Conservation (phyloP, 2,797 vertebrate genomes). For the Malacoctenus gilli region DNA sequence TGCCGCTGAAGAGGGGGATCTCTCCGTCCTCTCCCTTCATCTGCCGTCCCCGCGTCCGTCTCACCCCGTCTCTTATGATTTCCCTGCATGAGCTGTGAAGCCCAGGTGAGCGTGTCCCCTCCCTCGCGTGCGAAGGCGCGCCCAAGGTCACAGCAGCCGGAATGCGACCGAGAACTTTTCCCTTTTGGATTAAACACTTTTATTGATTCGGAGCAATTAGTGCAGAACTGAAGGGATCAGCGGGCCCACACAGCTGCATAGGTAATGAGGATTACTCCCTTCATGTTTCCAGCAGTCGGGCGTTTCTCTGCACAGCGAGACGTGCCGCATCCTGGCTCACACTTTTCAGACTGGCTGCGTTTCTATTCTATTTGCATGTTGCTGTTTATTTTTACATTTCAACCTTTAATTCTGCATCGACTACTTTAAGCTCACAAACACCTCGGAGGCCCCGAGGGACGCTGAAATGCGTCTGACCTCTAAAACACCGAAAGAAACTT, state of each 20-base stretch:
- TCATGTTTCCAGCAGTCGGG: slow-evolving; percentile 34
- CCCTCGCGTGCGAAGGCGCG: background rate
- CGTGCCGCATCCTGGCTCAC: slow-evolving; percentile 15
- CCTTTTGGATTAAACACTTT: slow-evolving; percentile 48
- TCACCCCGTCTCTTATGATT: slow-evolving; percentile 7
- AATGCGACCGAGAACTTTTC: slow-evolving; percentile 47
- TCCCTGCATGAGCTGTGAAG: slow-evolving; percentile 19
- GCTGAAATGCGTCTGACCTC: no score
- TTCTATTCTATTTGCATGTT: slow-evolving; percentile 2
- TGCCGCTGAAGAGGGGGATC: slow-evolving; percentile 48
- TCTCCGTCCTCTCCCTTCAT: slow-evolving; percentile 32
- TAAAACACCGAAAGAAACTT: no score
- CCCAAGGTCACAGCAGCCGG: slow-evolving; percentile 36
- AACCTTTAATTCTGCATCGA: no score
- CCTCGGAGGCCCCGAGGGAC: no score
- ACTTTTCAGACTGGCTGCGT: background rate
- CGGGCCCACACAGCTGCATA: slow-evolving; percentile 50
- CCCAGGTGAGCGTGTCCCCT: slow-evolving; percentile 16
- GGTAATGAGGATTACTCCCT: slow-evolving; percentile 35
- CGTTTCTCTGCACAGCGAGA: slow-evolving; percentile 18
- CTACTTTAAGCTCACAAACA: no score
- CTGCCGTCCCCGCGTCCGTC: slow-evolving; percentile 32
- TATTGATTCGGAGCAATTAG: slow-evolving; percentile 68
- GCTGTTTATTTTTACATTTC: no score
- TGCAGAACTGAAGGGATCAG: slow-evolving; percentile 49